These are phyloP conservation scores for Mormyrops attenuatus DNA, from an alignment of 2,797 vertebrate species.

Conservation along the genomic window DNA sequence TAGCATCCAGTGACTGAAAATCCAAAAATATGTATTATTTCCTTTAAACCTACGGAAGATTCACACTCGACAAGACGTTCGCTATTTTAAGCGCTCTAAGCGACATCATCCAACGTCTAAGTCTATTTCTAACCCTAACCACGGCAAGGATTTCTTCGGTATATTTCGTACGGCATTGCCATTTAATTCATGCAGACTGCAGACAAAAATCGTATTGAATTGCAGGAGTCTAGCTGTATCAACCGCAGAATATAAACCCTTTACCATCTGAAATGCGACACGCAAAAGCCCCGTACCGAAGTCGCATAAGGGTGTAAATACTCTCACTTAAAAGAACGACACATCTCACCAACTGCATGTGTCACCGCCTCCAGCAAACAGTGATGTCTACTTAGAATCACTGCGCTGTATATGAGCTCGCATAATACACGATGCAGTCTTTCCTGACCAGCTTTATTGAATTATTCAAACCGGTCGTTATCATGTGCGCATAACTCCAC, in stretches of 20 bases:
- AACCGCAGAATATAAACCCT: not conserved
- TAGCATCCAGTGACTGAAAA: constrained; percentile 52
- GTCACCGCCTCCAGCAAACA: not conserved
- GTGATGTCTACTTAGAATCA: not conserved
- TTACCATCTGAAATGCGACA: not conserved
- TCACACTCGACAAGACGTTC: constrained; percentile 48
- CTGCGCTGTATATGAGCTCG: not conserved
- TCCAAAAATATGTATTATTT: constrained; percentile 48
- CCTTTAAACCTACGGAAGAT: constrained; percentile 36
- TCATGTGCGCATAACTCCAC: constrained; percentile 48
- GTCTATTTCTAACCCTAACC: constrained; percentile 19
- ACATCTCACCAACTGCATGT: constrained; percentile 15
- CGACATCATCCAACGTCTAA: constrained; percentile 42
- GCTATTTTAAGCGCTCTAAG: constrained; percentile 30
- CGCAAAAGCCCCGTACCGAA: not conserved
- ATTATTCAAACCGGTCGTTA: constrained; percentile 11
- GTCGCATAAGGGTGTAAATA: constrained; percentile 27
- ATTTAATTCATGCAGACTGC: not conserved
- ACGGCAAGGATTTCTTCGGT: not conserved
- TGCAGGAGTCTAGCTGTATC: not conserved
- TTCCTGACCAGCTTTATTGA: constrained; percentile 16
- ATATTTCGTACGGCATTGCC: not conserved
- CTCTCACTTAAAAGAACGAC: not conserved
- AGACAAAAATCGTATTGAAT: not conserved
- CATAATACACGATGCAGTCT: not conserved